phyloP scores from a whole-genome alignment of 2,797 vertebrate genomes.

The Xiphophorus birchmanni region DNA sequence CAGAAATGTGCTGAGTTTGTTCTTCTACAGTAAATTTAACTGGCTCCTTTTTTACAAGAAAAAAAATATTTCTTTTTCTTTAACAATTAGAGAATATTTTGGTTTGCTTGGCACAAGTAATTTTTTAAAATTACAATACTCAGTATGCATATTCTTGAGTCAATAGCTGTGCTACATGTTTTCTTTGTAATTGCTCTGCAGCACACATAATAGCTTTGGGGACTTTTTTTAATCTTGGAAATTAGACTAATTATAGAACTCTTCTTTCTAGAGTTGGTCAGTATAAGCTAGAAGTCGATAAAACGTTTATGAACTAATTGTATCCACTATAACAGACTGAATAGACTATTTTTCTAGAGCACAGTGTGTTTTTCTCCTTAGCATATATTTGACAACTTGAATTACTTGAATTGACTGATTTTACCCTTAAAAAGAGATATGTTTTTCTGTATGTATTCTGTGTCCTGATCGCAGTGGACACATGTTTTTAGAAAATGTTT shows the following conservation, averaged over 20 bases:
- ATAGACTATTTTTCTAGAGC: background rate
- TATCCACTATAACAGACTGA: background rate
- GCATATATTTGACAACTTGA: background rate
- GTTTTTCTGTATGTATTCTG: background rate
- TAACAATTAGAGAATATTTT: background rate
- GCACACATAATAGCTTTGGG: background rate
- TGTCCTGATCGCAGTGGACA: background rate
- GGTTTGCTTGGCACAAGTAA: background rate
- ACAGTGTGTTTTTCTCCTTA: background rate
- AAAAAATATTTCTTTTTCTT: conserved; percentile 13
- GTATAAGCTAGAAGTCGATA: background rate
- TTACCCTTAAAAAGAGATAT: background rate
- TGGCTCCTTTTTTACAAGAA: conserved; percentile 18
- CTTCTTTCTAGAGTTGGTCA: background rate
- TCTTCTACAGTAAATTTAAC: conserved; percentile 15
- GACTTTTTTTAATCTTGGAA: background rate
- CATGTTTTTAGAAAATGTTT: background rate
- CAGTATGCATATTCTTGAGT: background rate
- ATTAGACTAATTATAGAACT: background rate
- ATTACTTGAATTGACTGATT: background rate
- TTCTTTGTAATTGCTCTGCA: background rate
- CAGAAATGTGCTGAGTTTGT: conserved; percentile 29
- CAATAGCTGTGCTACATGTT: background rate
- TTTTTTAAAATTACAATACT: background rate
- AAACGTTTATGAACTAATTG: background rate